Percentiles rank a stretch among this genome's conserved stretches.
phyloP scores from a whole-genome alignment of 2,113 vertebrate species.

The Epinephelus moara region DNA sequence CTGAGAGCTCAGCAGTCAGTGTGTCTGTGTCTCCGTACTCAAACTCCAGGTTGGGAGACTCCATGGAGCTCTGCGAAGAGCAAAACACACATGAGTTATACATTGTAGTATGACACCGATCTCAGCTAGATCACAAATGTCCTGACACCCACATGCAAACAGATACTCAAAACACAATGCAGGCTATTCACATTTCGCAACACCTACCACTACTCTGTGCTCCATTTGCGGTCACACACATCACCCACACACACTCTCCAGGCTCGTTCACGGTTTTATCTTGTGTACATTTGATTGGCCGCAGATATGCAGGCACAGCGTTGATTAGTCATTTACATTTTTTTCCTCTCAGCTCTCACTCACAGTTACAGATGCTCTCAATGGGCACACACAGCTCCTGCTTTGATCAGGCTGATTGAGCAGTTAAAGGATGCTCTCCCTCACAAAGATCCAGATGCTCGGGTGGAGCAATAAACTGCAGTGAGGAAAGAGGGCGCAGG shows the following conservation, averaged over 20 bases:
- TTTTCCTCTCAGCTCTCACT: conserved; percentile 17
- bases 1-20: conserved; percentile 90
- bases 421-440: not conserved
- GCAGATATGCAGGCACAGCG: conserved; percentile 21
- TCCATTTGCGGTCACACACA: conserved; percentile 15
- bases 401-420: conserved; percentile 38
- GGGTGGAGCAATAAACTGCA: not conserved
- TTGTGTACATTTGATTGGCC: conserved; percentile 12
- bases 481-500: not conserved
- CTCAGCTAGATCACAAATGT: conserved; percentile 30
- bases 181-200: conserved; percentile 13
- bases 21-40: conserved; percentile 92
- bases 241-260: conserved; percentile 24
- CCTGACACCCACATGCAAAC: conserved; percentile 45
- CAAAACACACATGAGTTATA: conserved; percentile 31
- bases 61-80: conserved; percentile 91
- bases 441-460: not conserved
- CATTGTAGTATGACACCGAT: not conserved
- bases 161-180: conserved; percentile 37
- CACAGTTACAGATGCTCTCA: conserved; percentile 23
- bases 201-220: conserved; percentile 35
- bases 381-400: not conserved
- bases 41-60: conserved; percentile 95
- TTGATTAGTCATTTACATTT: conserved; percentile 45
- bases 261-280: conserved; percentile 37